Evolutionary conservation across 2,113 vertebrate species (phyloP).

Genomic region (Psammodynastes pulverulentus): DNA sequence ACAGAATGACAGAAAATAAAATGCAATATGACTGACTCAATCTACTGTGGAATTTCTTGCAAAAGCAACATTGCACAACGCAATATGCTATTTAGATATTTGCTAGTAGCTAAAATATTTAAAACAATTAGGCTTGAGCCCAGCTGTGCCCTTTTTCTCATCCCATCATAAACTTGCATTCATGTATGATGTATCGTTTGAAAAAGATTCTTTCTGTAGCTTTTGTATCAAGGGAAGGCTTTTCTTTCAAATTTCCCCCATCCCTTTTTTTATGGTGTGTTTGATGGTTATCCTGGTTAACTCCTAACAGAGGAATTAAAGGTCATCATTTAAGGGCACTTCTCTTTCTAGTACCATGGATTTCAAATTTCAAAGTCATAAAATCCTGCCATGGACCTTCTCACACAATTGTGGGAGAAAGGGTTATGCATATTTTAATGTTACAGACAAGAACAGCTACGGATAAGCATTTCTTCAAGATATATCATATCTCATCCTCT

Average conservation of each 20-base stretch:
- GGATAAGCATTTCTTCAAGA: background rate
- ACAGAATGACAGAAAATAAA: constrained; percentile 31
- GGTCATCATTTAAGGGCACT: background rate
- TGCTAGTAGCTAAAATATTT: constrained; percentile 61
- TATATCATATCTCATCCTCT: background rate
- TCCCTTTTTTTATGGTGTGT: background rate
- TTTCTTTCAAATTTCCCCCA: constrained; percentile 45
- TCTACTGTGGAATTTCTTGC: constrained; percentile 46
- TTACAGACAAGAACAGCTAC: constrained; percentile 26
- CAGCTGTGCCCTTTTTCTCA: constrained; percentile 14
- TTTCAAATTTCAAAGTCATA: constrained; percentile 10
- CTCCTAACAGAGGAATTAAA: constrained; percentile 22
- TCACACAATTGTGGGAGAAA: background rate
- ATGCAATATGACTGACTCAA: constrained; percentile 38
- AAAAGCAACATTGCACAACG: background rate
- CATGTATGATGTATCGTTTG: constrained; percentile 33
- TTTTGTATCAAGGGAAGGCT: constrained; percentile 30
- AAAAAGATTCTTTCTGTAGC: constrained; percentile 37
- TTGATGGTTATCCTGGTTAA: constrained; percentile 33
- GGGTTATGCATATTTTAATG: constrained; percentile 18
- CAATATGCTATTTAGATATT: constrained; percentile 36
- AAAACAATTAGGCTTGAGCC: constrained; percentile 48
- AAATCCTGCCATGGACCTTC: constrained; percentile 40
- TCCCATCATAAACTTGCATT: constrained; percentile 48
- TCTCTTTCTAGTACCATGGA: constrained; percentile 14